Evolutionary conservation across 2,888 invertebrate genomes (phyloP).

Genomic region (Caenorhabditis wallacei): DNA sequence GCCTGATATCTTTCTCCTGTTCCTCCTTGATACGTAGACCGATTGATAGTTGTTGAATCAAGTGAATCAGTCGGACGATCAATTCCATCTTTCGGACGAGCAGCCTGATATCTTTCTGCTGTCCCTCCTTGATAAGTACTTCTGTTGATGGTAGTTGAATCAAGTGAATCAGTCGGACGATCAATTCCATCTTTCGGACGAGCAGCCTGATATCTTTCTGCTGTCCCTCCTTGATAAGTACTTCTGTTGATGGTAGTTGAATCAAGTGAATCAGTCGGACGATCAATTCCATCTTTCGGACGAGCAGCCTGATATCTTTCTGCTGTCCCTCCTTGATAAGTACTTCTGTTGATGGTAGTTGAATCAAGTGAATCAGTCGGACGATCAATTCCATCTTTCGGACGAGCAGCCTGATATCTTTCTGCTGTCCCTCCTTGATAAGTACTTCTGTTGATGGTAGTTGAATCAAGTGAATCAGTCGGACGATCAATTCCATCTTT

Average conservation of each 20-base stretch:
- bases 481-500: slow-evolving; percentile 33
- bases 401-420: slow-evolving; percentile 23
- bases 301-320: slow-evolving; percentile 29
- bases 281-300: slow-evolving; percentile 33
- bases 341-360: slow-evolving; percentile 30
- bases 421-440: slow-evolving; percentile 43
- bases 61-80: slow-evolving; percentile 29
- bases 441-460: slow-evolving; percentile 32
- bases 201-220: slow-evolving; percentile 25
- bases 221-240: slow-evolving; percentile 37
- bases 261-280: slow-evolving; percentile 26
- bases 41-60: slow-evolving; percentile 34
- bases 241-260: slow-evolving; percentile 29
- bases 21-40: slow-evolving; percentile 41
- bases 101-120: slow-evolving; percentile 30
- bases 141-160: slow-evolving; percentile 37
- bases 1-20: slow-evolving; percentile 30
- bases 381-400: slow-evolving; percentile 30
- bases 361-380: slow-evolving; percentile 27
- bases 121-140: slow-evolving; percentile 33
- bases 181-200: slow-evolving; percentile 35
- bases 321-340: slow-evolving; percentile 40
- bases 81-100: slow-evolving; percentile 28
- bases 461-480: slow-evolving; percentile 22
- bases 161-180: slow-evolving; percentile 23